Conservation (phyloP, 23 tunicate species). For the Styela clava region DNA sequence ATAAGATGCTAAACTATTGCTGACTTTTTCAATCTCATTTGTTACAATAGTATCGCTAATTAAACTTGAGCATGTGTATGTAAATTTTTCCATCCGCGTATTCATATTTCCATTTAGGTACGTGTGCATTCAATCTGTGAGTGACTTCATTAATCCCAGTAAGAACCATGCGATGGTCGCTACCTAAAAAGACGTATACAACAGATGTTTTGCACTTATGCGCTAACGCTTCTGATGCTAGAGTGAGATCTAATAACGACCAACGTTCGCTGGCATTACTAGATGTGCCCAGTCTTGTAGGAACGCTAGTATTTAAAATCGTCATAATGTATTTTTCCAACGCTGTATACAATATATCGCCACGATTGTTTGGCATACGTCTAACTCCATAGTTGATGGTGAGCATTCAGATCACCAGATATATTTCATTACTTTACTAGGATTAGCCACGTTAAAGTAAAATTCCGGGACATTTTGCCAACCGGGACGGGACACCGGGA, state of each 20-base stretch:
- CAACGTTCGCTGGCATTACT: neutral
- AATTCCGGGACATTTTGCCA: too few species aligned
- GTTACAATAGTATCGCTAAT: neutral
- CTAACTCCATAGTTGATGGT: neutral
- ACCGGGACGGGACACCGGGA: too few species aligned
- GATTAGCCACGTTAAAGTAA: neutral
- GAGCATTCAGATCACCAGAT: neutral
- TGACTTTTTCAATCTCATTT: neutral
- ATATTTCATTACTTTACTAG: neutral
- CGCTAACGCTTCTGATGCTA: neutral
- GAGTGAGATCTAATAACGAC: neutral
- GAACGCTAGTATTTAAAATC: neutral
- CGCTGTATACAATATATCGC: neutral
- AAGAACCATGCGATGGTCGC: neutral
- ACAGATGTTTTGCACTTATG: neutral
- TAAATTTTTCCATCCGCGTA: too few species aligned
- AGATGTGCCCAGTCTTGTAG: neutral
- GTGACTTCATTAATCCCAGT: neutral
- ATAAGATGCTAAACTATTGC: neutral
- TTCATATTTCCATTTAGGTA: neutral
- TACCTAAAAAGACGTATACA: neutral
- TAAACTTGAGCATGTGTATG: too few species aligned
- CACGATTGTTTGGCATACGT: neutral
- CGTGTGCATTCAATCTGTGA: neutral
- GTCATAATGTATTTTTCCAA: neutral